These are phyloP conservation scores for Epinephelus fuscoguttatus DNA, from an alignment of 2,113 vertebrate genomes.

Conservation along the genomic window DNA sequence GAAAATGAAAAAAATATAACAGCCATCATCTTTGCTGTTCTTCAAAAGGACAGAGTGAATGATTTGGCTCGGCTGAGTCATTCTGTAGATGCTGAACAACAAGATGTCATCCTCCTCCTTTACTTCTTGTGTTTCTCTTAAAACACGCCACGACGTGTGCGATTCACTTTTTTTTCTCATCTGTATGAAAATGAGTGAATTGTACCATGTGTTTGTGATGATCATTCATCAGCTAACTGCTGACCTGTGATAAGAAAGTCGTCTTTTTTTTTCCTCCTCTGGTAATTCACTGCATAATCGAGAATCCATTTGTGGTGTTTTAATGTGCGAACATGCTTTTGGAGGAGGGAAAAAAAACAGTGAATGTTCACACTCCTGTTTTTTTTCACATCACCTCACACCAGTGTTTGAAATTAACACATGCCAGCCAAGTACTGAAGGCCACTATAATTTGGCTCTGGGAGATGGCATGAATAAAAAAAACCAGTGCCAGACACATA, in stretches of 20 bases:
- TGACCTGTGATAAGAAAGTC: constrained; percentile 8
- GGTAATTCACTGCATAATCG: constrained; percentile 13
- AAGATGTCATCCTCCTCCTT: constrained; percentile 35
- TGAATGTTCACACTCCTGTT: constrained; percentile 32
- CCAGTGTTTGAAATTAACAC: constrained; percentile 30
- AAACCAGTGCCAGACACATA: constrained; percentile 18
- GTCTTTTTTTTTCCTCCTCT: not conserved
- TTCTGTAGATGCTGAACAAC: constrained; percentile 41
- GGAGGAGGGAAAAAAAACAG: not conserved
- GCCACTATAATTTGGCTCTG: constrained; percentile 30
- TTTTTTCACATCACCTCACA: constrained; percentile 29
- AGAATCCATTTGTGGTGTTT: constrained; percentile 23
- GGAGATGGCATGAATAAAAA: constrained; percentile 35
- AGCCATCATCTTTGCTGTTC: constrained; percentile 45
- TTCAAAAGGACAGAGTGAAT: constrained; percentile 48
- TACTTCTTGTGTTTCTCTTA: constrained; percentile 22
- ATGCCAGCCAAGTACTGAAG: constrained; percentile 51
- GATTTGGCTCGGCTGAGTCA: constrained; percentile 55
- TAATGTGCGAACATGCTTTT: constrained; percentile 20
- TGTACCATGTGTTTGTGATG: constrained; percentile 21
- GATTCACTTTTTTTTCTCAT: not conserved
- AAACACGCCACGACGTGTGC: constrained; percentile 15
- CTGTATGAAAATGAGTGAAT: constrained; percentile 4
- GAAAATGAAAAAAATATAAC: constrained; percentile 50
- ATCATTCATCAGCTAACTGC: constrained; percentile 22